Conservation (phyloP, 1,140 invertebrate genomes). For the Matsumurasca onukii region DNA sequence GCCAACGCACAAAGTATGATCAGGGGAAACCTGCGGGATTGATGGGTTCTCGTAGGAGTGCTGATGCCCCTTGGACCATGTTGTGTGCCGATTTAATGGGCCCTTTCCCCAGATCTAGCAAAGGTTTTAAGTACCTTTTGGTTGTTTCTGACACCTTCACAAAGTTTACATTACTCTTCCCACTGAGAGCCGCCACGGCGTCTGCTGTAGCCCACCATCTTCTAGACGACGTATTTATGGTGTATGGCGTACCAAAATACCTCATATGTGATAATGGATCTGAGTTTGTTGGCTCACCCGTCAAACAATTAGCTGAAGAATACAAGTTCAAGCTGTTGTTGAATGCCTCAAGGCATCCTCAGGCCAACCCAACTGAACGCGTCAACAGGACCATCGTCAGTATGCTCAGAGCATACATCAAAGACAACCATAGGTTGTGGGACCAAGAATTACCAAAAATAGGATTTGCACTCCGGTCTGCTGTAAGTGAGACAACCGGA, state of each 20-base stretch:
- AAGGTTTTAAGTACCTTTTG: conserved; percentile 3
- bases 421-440: background rate
- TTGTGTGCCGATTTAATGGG: background rate
- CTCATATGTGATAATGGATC: conserved; percentile 2
- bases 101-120: background rate
- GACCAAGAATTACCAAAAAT: background rate
- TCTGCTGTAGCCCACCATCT: background rate
- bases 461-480: background rate
- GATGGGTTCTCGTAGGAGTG: background rate
- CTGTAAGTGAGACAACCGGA: background rate
- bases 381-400: background rate
- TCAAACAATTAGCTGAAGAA: background rate
- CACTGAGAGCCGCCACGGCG: conserved; percentile 1
- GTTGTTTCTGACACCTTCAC: background rate
- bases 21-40: background rate
- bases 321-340: background rate
- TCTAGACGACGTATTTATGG: background rate
- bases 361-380: background rate
- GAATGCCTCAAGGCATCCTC: background rate
- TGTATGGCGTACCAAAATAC: background rate
- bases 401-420: background rate
- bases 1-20: background rate
- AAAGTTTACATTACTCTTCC: background rate
- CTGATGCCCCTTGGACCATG: background rate
- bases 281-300: background rate